Base-by-base conservation (phyloP, 2,888 invertebrate species). In the Drosophila imparisetae region DNA sequence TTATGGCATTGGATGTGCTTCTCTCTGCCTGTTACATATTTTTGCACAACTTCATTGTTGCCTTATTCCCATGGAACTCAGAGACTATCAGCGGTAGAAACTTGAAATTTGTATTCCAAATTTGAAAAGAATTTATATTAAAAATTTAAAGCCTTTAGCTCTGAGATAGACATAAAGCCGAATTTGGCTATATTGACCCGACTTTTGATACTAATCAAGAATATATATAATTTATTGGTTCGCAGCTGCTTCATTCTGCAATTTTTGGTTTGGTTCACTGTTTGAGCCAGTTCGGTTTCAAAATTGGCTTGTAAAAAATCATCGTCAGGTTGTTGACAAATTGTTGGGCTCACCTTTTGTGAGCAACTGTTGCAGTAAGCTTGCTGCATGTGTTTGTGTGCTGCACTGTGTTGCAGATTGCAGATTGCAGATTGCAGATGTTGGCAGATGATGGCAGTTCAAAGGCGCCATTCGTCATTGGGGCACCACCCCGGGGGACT, bases 401-500 rank as follows among this genome's bases (percentile, higher is more conserved):
- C 1, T 24, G 45, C 53, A 6, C 15, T 34, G 5, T n/a, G 24
- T 8, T 45, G 45, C 29, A 49, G 10, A 30, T 30, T 45, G 21
- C 21, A 27, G 38, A 38, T 27, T 55, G 54, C 45, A 29, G 38
- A 38, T 29, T 55, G 54, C 54, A 53, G 34, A 54, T 36, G 27
- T 7, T 54, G 21, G 21, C 21, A 24, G 24, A 4, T 45, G 45
- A 55, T 55, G 38, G 27, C 54, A 38, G 36, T 29, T 38, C 27
- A n/a, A 27, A 29, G 57, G 21, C 57, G 42, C 30, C 57, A 42
- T 57, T 42, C 21, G 57, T 57, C 57, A 57, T 29, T 57, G 40
- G 10, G 3, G 30, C 15, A 42, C 30, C 54, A 67, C 36, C 59
- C 72, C 36, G 29, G 36, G 50, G 60, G 62, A 70, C 11, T 50